These are phyloP conservation scores for Dermochelys coriacea DNA, from an alignment of 2,797 vertebrate species.

Conservation along the genomic window DNA sequence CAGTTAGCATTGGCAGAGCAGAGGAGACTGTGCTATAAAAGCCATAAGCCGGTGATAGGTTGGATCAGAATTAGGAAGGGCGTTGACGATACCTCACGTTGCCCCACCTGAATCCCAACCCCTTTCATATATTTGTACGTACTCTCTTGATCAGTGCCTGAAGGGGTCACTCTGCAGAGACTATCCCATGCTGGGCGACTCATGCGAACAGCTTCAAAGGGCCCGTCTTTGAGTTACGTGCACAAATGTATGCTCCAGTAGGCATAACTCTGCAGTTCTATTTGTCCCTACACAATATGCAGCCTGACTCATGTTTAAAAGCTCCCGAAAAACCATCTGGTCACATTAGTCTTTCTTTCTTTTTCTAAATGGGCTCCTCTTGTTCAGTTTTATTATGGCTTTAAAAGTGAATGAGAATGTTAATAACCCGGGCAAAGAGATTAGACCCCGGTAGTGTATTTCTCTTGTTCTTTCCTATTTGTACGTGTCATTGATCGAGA, in stretches of 20 bases:
- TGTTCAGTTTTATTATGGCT: conserved; percentile 1
- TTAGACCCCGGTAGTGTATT: neutral
- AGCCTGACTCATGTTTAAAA: conserved; percentile 16
- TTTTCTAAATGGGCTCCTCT: rapidly evolving
- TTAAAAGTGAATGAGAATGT: neutral
- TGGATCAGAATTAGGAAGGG: rapidly evolving
- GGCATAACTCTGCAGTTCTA: neutral
- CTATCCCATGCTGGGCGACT: neutral
- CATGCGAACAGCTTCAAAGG: neutral
- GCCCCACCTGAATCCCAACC: rapidly evolving
- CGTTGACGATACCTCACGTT: neutral
- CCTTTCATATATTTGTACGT: rapidly evolving
- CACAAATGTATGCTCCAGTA: neutral
- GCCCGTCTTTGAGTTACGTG: conserved; percentile 10
- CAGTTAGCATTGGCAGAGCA: neutral
- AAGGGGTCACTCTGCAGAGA: neutral
- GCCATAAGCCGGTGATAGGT: rapidly evolving
- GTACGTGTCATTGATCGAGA: neutral
- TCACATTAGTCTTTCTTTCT: neutral
- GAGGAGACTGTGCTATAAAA: rapidly evolving
- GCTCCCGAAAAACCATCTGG: conserved; percentile 33
- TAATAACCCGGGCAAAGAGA: neutral
- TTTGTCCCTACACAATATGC: conserved; percentile 16
- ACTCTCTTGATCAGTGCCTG: neutral
- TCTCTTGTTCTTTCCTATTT: neutral